phyloP scores from a whole-genome alignment of 2,888 invertebrate species.

The Aleiodes leptofemur region DNA sequence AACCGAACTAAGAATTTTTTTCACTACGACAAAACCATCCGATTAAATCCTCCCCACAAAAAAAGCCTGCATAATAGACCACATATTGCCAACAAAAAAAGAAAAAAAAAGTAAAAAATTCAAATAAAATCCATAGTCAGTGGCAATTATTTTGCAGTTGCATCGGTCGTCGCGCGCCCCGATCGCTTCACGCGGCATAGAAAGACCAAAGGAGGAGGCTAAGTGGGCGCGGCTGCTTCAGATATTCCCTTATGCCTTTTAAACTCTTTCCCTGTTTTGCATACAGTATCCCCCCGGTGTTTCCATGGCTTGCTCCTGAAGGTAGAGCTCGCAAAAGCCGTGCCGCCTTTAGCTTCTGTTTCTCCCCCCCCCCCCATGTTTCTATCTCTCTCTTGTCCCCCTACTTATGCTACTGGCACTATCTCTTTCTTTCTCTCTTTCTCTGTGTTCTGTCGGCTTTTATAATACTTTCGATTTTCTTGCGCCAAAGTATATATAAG shows the following conservation, averaged over 20 bases:
- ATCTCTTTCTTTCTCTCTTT: conserved; percentile 10
- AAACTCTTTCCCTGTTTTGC: conserved; percentile 44
- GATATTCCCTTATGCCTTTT: conserved; percentile 47
- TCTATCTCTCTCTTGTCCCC: neutral
- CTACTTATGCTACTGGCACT: neutral
- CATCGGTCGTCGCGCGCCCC: conserved; percentile 23
- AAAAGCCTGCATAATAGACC: conserved; percentile 9
- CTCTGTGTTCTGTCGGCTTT: conserved; percentile 57
- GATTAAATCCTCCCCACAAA: too few relatives aligned
- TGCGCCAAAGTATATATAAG: conserved; percentile 51
- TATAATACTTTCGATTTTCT: conserved; percentile 69
- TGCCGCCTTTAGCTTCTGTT: conserved; percentile 35
- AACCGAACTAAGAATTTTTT: too few relatives aligned
- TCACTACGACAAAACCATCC: too few relatives aligned
- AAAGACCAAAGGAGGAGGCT: conserved; percentile 41
- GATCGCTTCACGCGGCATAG: conserved; percentile 19
- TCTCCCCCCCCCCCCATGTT: neutral
- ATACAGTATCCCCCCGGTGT: conserved; percentile 44
- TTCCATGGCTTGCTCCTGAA: conserved; percentile 14
- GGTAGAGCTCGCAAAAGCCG: conserved; percentile 24
- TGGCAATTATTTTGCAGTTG: conserved; percentile 31
- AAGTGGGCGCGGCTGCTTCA: conserved; percentile 44
- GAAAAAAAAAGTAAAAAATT: neutral
- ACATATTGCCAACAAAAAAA: neutral
- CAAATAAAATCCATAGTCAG: conserved; percentile 7